Evolutionary conservation across 2,888 invertebrate species (phyloP).

Genomic region (Anoplius nigerrimus): DNA sequence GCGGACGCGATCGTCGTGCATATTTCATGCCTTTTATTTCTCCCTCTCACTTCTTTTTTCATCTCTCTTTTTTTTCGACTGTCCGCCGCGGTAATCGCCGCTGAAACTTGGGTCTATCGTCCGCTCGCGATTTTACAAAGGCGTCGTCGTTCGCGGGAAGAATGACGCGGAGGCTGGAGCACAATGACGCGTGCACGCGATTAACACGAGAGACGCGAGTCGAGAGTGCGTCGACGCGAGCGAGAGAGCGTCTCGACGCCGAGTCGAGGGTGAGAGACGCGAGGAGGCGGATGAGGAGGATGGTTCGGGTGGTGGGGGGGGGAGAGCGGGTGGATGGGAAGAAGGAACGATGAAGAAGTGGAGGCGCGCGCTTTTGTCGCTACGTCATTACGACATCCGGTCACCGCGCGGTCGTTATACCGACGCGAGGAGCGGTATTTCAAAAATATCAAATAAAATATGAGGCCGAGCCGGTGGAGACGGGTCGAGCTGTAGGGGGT

Average conservation of each 20-base stretch:
- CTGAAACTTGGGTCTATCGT: too few relatives aligned
- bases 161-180: too few relatives aligned
- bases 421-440: conserved; percentile 51
- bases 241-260: background rate
- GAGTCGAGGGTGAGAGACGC: background rate
- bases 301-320: too few relatives aligned
- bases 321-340: conserved; percentile 5
- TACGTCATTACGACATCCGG: conserved; percentile 66
- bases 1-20: too few relatives aligned
- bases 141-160: too few relatives aligned
- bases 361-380: conserved; percentile 60
- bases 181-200: too few relatives aligned
- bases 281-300: conserved; percentile 7
- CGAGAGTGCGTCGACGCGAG: background rate
- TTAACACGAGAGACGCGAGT: background rate
- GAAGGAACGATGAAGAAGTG: background rate
- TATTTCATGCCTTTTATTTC: background rate
- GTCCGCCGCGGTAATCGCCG: background rate
- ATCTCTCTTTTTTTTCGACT: background rate
- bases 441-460: conserved; percentile 57
- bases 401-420: conserved; percentile 48
- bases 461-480: conserved; percentile 42
- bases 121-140: too few relatives aligned
- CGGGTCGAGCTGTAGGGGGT: conserved; percentile 9
- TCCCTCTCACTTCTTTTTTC: background rate